These are phyloP conservation scores for Chlorospingus semifuscus DNA, from an alignment of 2,797 vertebrate species.

Conservation along the genomic window DNA sequence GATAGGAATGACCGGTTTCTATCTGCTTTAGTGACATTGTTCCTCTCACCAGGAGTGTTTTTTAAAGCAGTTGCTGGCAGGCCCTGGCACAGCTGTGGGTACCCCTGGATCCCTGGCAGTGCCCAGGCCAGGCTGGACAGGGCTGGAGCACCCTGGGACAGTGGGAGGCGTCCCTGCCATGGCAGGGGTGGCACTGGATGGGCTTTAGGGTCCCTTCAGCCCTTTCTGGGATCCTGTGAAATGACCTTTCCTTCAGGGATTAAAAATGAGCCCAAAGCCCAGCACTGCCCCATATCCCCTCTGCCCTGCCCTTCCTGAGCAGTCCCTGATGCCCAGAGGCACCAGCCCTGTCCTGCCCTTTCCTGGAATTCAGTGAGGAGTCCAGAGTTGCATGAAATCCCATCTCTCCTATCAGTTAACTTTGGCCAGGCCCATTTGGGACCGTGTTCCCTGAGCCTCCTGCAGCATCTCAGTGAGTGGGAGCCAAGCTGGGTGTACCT, in stretches of 20 bases:
- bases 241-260: neutral
- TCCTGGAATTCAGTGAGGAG: neutral
- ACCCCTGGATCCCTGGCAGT: neutral
- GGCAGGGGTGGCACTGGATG: neutral
- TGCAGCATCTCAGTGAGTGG: neutral
- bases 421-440: neutral
- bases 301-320: neutral
- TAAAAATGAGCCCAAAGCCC: neutral
- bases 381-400: neutral
- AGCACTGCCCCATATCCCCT: neutral
- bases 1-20: neutral
- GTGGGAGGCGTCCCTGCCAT: neutral
- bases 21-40: neutral
- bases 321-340: neutral
- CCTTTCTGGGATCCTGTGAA: neutral
- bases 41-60: neutral
- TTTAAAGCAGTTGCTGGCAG: neutral
- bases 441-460: neutral
- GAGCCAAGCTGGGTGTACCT: neutral
- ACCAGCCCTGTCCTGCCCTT: neutral
- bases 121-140: rapidly evolving
- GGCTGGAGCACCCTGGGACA: neutral
- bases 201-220: rapidly evolving
- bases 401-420: neutral
- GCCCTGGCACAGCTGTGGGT: neutral